Conservation (phyloP, 2,113 vertebrate genomes). For the Nycticorax nycticorax region DNA sequence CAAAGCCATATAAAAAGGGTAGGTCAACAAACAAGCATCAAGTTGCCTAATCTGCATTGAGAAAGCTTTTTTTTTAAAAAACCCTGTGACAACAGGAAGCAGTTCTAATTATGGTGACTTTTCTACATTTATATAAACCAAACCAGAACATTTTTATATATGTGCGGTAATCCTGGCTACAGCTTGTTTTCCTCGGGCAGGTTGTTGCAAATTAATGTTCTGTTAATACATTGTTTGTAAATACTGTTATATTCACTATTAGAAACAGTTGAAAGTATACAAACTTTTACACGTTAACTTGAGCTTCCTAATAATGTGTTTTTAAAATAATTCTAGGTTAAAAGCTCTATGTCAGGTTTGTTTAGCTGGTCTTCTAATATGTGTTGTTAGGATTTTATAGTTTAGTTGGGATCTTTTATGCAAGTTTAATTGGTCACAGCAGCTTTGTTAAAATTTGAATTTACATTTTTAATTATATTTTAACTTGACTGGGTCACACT, state of each 20-base stretch:
- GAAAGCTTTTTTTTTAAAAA: not conserved
- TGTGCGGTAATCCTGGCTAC: not conserved
- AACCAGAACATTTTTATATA: not conserved
- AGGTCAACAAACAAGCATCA: slow-evolving; percentile 24
- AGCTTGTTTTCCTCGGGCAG: not conserved
- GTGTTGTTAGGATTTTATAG: not conserved
- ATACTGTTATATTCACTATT: not conserved
- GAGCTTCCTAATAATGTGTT: not conserved
- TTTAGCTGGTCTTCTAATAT: not conserved
- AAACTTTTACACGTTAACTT: not conserved
- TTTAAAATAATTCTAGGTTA: not conserved
- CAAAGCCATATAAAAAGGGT: slow-evolving; percentile 93
- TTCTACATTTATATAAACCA: not conserved
- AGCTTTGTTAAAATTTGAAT: not conserved
- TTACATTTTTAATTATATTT: not conserved
- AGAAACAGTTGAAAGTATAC: not conserved
- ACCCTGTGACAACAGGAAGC: not conserved
- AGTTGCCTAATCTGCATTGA: not conserved
- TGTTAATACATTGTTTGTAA: not conserved
- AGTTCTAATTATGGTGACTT: not conserved
- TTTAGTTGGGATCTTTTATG: not conserved
- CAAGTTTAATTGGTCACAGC: not conserved
- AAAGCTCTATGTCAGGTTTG: not conserved
- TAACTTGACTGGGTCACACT: not conserved
- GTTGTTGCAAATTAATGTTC: not conserved